Percentiles rank a stretch among this genome's conserved stretches.
These are phyloP conservation scores for Nomada hirtipes DNA, from an alignment of 2,888 invertebrate species.

Conservation along the genomic window DNA sequence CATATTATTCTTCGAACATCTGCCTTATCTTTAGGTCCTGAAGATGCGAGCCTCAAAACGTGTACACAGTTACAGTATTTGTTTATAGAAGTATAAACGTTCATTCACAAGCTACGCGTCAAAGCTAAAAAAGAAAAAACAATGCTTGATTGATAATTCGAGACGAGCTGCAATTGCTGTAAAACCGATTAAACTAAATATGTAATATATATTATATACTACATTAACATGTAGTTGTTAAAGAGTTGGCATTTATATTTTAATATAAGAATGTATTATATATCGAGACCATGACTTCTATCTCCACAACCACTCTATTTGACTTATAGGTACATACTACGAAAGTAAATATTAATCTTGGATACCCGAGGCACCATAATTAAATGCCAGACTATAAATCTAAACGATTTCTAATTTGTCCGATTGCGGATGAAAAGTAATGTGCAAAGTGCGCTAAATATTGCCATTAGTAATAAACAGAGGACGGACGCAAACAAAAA, in stretches of 20 bases:
- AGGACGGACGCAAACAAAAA: neutral
- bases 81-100: conserved; percentile 12
- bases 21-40: conserved; percentile 47
- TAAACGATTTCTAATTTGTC: too few relatives aligned
- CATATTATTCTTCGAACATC: conserved; percentile 40
- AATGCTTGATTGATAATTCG: conserved; percentile 1
- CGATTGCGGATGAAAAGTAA: too few relatives aligned
- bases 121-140: neutral
- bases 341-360: neutral
- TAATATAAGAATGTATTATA: conserved; percentile 79
- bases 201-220: conserved; percentile 70
- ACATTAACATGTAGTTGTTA: conserved; percentile 72
- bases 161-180: conserved; percentile 22
- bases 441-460: too few relatives aligned
- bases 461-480: too few relatives aligned
- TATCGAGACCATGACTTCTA: conserved; percentile 22
- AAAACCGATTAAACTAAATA: conserved; percentile 34
- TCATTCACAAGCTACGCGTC: neutral
- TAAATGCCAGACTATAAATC: neutral
- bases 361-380: neutral
- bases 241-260: conserved; percentile 82
- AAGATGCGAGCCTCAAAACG: conserved; percentile 6
- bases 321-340: neutral
- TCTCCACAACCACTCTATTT: conserved; percentile 45
- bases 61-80: conserved; percentile 39